Evolutionary conservation across 2,888 invertebrate species (phyloP).

Genomic region (Micoletzkya japonica): DNA sequence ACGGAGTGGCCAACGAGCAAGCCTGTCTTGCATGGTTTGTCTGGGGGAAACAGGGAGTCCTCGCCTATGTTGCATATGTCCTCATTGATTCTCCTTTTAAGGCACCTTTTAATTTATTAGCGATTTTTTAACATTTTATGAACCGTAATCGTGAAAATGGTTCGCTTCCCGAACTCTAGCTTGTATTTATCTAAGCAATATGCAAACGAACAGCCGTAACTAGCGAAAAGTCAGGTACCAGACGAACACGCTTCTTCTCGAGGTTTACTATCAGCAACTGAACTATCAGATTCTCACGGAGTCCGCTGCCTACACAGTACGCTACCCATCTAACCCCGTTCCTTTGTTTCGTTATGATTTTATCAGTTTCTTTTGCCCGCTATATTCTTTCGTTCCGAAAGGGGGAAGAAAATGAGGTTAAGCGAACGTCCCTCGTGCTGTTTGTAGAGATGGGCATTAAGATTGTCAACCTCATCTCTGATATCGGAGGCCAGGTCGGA

Average conservation of each 20-base stretch:
- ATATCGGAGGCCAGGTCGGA: constrained; percentile 65
- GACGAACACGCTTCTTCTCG: constrained; percentile 63
- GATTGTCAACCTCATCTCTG: constrained; percentile 65
- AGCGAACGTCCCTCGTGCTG: not conserved
- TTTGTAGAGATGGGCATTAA: constrained; percentile 37
- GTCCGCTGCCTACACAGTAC: constrained; percentile 52
- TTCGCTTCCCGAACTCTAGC: not conserved
- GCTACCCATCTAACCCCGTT: not conserved
- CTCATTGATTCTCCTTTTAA: no score
- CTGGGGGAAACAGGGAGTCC: not conserved
- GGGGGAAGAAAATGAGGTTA: not conserved
- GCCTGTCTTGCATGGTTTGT: constrained; percentile 18
- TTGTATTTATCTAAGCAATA: no score
- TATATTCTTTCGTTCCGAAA: no score
- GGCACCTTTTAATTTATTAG: no score
- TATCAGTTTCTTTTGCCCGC: no score
- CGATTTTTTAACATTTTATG: no score
- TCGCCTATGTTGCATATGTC: no score
- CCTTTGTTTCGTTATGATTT: no score
- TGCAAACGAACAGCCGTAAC: no score
- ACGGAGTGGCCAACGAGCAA: constrained; percentile 19
- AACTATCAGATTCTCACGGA: constrained; percentile 61
- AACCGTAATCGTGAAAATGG: no score
- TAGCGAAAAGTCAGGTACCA: no score
- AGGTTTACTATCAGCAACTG: constrained; percentile 65